These are phyloP conservation scores for Epinotia demarniana DNA, from an alignment of 2,888 invertebrate genomes.

Conservation along the genomic window DNA sequence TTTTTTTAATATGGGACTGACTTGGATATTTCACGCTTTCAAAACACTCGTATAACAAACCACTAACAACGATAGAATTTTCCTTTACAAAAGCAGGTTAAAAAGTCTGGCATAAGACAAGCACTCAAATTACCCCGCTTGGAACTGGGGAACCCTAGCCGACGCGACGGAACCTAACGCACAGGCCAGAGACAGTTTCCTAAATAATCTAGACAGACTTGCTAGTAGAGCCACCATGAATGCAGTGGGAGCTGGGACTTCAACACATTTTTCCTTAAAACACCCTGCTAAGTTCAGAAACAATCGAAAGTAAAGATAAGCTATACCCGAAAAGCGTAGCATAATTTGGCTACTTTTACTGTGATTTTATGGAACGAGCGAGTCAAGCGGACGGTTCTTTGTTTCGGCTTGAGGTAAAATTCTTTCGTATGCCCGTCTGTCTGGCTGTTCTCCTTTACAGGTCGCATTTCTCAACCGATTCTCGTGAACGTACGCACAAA, in stretches of 20 bases:
- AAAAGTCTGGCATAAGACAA: neutral
- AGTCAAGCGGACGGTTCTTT: no score
- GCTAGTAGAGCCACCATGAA: neutral
- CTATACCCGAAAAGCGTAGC: no score
- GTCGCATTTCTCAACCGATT: no score
- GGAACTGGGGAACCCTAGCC: neutral
- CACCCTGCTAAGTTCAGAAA: neutral
- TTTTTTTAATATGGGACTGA: no score
- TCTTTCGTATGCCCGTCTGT: no score
- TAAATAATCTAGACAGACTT: conserved; percentile 12
- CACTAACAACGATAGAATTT: neutral
- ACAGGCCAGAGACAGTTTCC: neutral
- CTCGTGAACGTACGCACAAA: no score
- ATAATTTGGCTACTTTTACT: no score
- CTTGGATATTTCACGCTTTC: no score
- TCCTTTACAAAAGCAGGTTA: neutral
- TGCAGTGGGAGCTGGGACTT: neutral
- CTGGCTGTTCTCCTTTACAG: no score
- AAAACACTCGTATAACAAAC: no score
- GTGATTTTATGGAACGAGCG: no score
- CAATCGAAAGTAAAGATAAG: neutral
- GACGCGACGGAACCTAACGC: neutral
- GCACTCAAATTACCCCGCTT: conserved; percentile 4
- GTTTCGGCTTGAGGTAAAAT: no score
- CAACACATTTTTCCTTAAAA: neutral